phyloP scores from a whole-genome alignment of 2,797 vertebrate genomes.

The Neoniphon sammara region DNA sequence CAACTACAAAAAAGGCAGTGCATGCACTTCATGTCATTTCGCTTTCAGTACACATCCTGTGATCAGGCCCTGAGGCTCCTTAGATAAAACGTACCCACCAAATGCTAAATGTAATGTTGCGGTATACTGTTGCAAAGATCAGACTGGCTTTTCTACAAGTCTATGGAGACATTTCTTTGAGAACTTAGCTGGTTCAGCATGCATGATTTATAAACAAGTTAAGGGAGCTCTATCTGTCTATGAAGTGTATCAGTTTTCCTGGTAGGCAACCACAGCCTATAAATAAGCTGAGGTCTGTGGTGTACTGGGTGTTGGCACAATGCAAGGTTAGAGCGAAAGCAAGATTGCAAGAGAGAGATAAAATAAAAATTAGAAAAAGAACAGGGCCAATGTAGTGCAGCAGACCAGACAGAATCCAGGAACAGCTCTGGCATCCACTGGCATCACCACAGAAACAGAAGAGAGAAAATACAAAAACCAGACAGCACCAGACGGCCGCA shows the following conservation, averaged over 20 bases:
- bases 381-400: slow-evolving; percentile 21
- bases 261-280: slow-evolving; percentile 10
- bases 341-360: neutral
- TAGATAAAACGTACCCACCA: too few relatives aligned
- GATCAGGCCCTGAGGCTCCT: too few relatives aligned
- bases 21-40: neutral
- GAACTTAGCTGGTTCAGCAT: neutral
- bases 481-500: neutral
- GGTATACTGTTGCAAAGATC: too few relatives aligned
- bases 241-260: slow-evolving; percentile 13
- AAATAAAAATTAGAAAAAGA: slow-evolving; percentile 1
- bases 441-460: neutral
- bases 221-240: neutral
- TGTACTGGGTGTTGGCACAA: slow-evolving; percentile 23
- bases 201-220: neutral
- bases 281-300: slow-evolving; percentile 26
- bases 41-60: neutral
- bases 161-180: too few relatives aligned
- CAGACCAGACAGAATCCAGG: slow-evolving; percentile 3
- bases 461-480: neutral
- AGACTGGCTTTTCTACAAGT: too few relatives aligned
- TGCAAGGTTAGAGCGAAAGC: slow-evolving; percentile 22
- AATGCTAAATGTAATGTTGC: too few relatives aligned
- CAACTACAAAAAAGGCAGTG: neutral
- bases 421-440: slow-evolving; percentile 24